Evolutionary conservation across 2,797 vertebrate species (phyloP), one percentile per base, ranked within the genome.

Genomic region (Florisuga fusca): DNA sequence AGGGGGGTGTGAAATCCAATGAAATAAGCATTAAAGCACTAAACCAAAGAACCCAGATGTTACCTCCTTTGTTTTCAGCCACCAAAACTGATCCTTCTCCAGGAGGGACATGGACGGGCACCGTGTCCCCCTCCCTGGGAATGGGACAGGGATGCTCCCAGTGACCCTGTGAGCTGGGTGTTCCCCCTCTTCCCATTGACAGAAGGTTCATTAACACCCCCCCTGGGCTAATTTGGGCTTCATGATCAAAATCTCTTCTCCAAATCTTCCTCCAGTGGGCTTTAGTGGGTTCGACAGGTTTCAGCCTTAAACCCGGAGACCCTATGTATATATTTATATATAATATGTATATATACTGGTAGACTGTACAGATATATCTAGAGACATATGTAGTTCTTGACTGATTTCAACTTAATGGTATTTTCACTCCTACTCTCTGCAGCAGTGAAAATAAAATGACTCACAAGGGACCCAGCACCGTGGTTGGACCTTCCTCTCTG

Each of bases 321-420:
- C 82, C 79, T 79, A 72, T 72, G 95, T 94, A 78, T 87, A 53
- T 95, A 96, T 97, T 95, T 95, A 94, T 97, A 93, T 95, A 87
- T 91, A 85, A 72, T 87, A 81, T 95, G 94, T 96, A 94, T 82
- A 96, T 96, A 96, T 92, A 90, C 91, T 80, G 86, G 91, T 94
- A 93, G 93, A 92, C 84, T 95, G 92, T 96, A 92, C 94, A 87
- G 87, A 90, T 89, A 84, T 86, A 92, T 45, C 93, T 61, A 92
- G 72, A 90, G 89, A 81, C 94, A 36, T 83, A 62, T 58, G 93
- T 36, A 17, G 75, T 80, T 84, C 95, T 90, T 3, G 1, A 63
- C 66, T 80, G 13, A 92, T 84, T 87, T 31, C 79, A 46, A n/a
- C 46, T 92, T 55, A 6, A n/a, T 63, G 90, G 87, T 92, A 38